Conservation (phyloP, 2,888 invertebrate genomes). For the Synergus laeviventris region DNA sequence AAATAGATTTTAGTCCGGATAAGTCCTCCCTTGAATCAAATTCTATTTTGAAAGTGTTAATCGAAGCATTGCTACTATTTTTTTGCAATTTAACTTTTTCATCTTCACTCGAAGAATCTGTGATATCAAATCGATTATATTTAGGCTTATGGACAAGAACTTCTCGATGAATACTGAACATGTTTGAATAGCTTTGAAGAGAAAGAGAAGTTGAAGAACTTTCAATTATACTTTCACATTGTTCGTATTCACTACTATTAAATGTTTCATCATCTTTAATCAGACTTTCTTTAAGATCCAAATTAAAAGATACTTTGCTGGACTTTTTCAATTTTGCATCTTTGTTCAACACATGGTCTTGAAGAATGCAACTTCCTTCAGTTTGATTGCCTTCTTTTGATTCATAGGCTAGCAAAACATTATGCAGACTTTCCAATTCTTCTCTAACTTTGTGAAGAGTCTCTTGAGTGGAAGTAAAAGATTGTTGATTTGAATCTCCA, state of each 20-base stretch:
- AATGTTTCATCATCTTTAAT: slow-evolving; percentile 10
- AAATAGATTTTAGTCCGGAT: background rate
- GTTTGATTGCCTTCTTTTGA: slow-evolving; percentile 34
- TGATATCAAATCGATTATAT: background rate
- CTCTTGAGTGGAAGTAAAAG: slow-evolving; percentile 44
- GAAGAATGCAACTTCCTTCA: background rate
- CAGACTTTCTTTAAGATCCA: background rate
- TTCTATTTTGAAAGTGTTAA: background rate
- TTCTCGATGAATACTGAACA: background rate
- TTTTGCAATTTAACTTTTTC: background rate
- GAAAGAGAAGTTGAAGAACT: slow-evolving; percentile 42
- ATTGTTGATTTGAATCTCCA: background rate
- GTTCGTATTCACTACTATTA: slow-evolving; percentile 44
- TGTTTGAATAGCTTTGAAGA: slow-evolving; percentile 25
- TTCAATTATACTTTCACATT: slow-evolving; percentile 43
- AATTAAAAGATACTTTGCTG: background rate
- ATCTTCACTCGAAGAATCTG: background rate
- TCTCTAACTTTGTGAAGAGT: slow-evolving; percentile 60
- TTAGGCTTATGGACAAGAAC: background rate
- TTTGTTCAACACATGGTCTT: background rate
- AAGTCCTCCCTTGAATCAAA: background rate
- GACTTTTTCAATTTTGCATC: background rate
- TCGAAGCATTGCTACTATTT: background rate
- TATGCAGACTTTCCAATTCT: slow-evolving; percentile 62
- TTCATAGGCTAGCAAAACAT: slow-evolving; percentile 57